These are phyloP conservation scores for Capreolus pygargus DNA, from an alignment of 2,113 vertebrate species.

Conservation along the genomic window DNA sequence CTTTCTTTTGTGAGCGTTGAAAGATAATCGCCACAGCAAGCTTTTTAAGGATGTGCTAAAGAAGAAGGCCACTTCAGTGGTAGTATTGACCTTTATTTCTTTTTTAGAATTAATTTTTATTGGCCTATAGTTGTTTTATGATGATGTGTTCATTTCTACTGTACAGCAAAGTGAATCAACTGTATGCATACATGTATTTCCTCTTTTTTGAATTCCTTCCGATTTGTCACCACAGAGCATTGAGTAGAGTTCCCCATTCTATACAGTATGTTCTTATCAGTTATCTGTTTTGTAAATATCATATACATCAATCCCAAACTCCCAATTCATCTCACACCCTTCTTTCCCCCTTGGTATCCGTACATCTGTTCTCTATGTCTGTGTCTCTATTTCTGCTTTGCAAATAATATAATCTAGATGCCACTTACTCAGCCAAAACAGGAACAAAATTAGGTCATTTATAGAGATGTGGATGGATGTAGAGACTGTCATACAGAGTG, in stretches of 20 bases:
- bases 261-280: neutral
- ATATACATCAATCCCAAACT: neutral
- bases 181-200: neutral
- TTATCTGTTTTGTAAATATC: neutral
- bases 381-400: neutral
- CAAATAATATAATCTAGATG: neutral
- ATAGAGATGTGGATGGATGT: neutral
- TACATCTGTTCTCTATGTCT: neutral
- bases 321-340: neutral
- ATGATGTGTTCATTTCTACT: neutral
- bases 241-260: neutral
- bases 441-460: neutral
- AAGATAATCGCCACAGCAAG: neutral
- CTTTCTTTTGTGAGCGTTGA: neutral
- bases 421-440: neutral
- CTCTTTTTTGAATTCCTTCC: neutral
- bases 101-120: neutral
- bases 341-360: neutral
- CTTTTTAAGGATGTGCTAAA: neutral
- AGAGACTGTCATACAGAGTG: neutral
- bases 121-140: neutral
- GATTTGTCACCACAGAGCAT: neutral
- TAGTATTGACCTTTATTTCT: neutral
- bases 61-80: neutral
- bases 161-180: neutral